A percentile compares a stretch with the other conserved stretches of the same genome.
Conservation (phyloP, 2,797 vertebrate species). For the Eulemur albifrons region DNA sequence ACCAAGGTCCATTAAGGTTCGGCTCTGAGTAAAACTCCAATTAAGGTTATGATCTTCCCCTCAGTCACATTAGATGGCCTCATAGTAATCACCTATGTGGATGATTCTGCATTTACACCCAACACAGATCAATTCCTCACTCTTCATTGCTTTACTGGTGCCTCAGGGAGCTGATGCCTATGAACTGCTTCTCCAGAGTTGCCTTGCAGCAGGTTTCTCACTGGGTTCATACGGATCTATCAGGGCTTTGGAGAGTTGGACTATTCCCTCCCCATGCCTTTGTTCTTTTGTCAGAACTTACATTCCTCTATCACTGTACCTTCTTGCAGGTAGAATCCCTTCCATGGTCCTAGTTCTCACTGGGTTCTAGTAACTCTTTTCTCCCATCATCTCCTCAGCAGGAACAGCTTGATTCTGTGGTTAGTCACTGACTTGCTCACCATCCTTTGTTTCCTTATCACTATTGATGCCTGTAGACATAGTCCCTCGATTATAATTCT, state of each 20-base stretch:
- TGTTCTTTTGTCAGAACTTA: not conserved
- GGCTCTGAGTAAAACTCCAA: not conserved
- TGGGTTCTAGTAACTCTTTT: not conserved
- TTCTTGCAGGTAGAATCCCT: not conserved
- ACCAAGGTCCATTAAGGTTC: not conserved
- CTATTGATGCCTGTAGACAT: not conserved
- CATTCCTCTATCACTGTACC: not conserved
- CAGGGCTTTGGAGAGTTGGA: not conserved
- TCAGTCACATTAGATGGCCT: not conserved
- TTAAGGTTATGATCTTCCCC: not conserved
- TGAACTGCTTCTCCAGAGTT: not conserved
- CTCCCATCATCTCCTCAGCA: not conserved
- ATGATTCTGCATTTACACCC: not conserved
- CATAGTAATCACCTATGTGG: not conserved
- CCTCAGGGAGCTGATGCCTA: not conserved
- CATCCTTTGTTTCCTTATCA: not conserved
- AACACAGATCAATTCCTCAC: not conserved
- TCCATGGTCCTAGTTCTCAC: not conserved
- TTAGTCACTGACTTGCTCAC: not conserved
- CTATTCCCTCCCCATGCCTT: not conserved
- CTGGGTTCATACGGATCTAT: not conserved
- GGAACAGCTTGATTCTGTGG: not conserved
- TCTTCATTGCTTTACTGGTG: not conserved
- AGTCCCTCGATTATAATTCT: not conserved
- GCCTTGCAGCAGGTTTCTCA: not conserved